Conservation (phyloP, 1,140 invertebrate species). For the Frieseomelitta varia region DNA sequence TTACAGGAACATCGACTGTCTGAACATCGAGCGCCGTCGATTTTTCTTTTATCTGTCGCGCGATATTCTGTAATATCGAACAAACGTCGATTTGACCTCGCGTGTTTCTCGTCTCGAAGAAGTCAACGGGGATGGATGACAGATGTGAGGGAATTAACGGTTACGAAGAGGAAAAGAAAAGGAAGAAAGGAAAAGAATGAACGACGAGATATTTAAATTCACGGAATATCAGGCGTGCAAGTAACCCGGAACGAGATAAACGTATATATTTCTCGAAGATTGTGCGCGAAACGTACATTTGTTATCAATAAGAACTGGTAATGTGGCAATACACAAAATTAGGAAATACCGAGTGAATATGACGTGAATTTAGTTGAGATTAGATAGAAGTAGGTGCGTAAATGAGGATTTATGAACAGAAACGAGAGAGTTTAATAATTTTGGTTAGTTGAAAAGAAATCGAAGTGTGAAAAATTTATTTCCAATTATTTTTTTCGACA, state of each 20-base stretch:
- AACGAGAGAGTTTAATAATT: background rate
- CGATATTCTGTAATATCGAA: background rate
- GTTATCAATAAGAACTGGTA: background rate
- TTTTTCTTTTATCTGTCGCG: background rate
- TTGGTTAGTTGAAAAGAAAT: background rate
- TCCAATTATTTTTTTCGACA: background rate
- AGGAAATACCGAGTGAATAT: background rate
- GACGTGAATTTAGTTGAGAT: background rate
- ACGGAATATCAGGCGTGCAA: background rate
- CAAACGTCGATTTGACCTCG: too few relatives aligned
- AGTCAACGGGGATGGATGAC: background rate
- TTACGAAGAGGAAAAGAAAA: too few relatives aligned
- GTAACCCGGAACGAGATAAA: background rate
- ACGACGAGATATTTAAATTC: background rate
- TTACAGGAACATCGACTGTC: background rate
- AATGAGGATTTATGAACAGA: background rate
- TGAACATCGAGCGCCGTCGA: background rate
- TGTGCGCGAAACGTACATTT: background rate
- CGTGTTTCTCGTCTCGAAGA: too few relatives aligned
- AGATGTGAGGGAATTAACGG: background rate
- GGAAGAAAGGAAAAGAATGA: background rate
- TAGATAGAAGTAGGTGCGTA: background rate
- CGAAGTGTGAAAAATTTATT: background rate
- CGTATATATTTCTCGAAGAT: background rate
- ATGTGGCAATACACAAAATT: background rate